Evolutionary conservation across 2,113 vertebrate genomes (phyloP).

Genomic region (Microcebus lehilahytsara): DNA sequence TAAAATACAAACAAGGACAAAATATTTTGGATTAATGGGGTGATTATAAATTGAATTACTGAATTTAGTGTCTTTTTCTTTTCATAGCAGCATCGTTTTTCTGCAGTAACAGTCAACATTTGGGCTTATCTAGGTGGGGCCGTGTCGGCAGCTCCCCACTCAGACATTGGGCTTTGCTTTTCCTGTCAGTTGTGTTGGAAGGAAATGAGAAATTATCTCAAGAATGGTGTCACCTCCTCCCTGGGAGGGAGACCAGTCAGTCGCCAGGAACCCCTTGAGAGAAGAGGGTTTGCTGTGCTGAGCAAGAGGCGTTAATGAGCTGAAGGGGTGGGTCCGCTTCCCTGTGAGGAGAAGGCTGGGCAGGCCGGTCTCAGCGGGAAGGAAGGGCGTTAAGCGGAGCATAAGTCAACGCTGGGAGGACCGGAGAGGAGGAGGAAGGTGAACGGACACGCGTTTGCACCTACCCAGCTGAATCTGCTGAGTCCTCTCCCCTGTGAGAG

Average conservation of each 20-base stretch:
- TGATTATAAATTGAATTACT: background rate
- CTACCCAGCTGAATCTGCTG: conserved; percentile 98
- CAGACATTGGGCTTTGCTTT: background rate
- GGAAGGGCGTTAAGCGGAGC: background rate
- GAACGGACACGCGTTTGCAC: conserved; percentile 76
- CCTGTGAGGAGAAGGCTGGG: conserved; percentile 57
- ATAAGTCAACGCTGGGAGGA: conserved; percentile 10
- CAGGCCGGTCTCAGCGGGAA: conserved; percentile 49
- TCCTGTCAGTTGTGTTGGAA: background rate
- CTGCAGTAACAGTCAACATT: background rate
- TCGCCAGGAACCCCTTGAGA: conserved; percentile 57
- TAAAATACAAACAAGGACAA: background rate
- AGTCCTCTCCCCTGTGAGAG: conserved; percentile 92
- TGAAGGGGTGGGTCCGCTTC: background rate
- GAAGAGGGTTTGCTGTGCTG: conserved; percentile 52
- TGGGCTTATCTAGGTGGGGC: no score
- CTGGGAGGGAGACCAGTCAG: conserved; percentile 8
- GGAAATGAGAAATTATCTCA: background rate
- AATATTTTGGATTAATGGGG: background rate
- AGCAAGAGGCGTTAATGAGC: conserved; percentile 56
- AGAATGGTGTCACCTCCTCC: background rate
- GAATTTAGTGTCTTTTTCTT: background rate
- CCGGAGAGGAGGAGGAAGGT: conserved; percentile 46
- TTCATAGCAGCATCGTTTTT: background rate
- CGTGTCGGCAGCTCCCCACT: background rate